Base-by-base conservation (phyloP, 2,113 vertebrate genomes). In the Artemisiospiza belli region DNA sequence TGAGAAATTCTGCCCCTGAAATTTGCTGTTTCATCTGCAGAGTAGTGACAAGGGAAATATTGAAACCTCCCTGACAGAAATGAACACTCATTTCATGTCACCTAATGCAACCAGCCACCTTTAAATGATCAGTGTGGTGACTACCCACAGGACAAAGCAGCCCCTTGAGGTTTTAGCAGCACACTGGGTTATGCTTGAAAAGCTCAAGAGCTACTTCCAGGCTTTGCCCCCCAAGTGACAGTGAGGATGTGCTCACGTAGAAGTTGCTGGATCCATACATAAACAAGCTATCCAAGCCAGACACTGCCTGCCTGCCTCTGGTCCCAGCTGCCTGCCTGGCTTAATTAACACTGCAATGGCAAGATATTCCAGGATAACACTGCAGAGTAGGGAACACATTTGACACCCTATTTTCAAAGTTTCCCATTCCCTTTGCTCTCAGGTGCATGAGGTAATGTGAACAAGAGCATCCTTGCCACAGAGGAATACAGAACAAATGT, bases 241-340 rank as follows among this genome's bases (percentile, higher is more conserved):
- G 47, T 1, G 3, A 33, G n/a, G 43, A 64, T 77, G 77, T 0
- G 18, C 25, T 67, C 68, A 43, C 0, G 0, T 35, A 25, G 33
- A 64, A 86, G 49, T 20, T 84, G 55, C 39, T 83, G 80, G 39
- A 59, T 58, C 62, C 31, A 85, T 3, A 79, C 8, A 49, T 16
- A 85, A 87, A 46, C 30, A 55, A 59, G 30, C 31, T 58, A 54
- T 43, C 35, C 35, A 33, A 68, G 41, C 41, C 69, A 89, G 47
- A 67, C 20, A 35, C 62, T 54, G 70, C 15, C 69, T 68, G 41
- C 63, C 89, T 47, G 54, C n/a, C 64, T 51, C 37, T 62, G 33
- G 47, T 58, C 43, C 61, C 76, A 83, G 55, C 59, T 96, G 77
- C 66, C 80, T 78, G 43, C 69, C 79, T 46, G 59, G 47, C 23